Conservation (phyloP, 2,888 invertebrate genomes). For the Lasioglossum morio region DNA sequence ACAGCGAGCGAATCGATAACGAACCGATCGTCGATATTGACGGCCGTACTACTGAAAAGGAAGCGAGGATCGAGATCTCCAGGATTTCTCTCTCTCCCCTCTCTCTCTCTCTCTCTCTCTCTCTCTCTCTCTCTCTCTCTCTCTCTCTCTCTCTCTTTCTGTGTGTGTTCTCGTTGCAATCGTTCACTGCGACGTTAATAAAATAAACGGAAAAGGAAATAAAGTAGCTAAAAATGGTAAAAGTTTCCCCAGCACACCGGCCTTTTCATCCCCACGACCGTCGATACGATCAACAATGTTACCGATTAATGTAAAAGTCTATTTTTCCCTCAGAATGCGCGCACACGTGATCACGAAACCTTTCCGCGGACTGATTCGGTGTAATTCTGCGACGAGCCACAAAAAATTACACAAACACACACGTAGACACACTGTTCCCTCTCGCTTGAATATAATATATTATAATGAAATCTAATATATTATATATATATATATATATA, state of each 20-base stretch:
- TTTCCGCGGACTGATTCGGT: conserved; percentile 66
- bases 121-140: no score
- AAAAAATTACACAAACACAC: conserved; percentile 27
- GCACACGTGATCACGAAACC: conserved; percentile 55
- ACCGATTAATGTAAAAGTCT: conserved; percentile 53
- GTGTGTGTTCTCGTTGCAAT: conserved; percentile 50
- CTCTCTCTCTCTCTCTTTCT: conserved; percentile 25
- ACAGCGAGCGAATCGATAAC: conserved; percentile 2
- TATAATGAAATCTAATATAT: conserved; percentile 43
- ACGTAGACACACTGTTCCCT: conserved; percentile 60
- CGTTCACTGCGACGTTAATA: conserved; percentile 52
- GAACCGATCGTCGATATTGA: conserved; percentile 52
- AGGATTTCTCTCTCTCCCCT: conserved; percentile 23
- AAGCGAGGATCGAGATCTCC: conserved; percentile 28
- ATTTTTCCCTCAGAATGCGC: conserved; percentile 22
- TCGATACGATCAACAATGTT: conserved; percentile 44
- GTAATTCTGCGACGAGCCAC: conserved; percentile 63
- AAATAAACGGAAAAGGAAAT: conserved; percentile 24
- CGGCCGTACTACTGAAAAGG: conserved; percentile 64
- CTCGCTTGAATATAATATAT: conserved; percentile 67
- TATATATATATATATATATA: conserved; percentile 39
- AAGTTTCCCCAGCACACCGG: conserved; percentile 55
- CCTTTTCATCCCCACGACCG: conserved; percentile 66
- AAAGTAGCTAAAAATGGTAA: neutral
- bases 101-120: conserved; percentile 32